Evolutionary conservation across 2,113 vertebrate species (phyloP), one percentile per base, ranked within the genome.

Genomic region (Mystacornis crossleyi): DNA sequence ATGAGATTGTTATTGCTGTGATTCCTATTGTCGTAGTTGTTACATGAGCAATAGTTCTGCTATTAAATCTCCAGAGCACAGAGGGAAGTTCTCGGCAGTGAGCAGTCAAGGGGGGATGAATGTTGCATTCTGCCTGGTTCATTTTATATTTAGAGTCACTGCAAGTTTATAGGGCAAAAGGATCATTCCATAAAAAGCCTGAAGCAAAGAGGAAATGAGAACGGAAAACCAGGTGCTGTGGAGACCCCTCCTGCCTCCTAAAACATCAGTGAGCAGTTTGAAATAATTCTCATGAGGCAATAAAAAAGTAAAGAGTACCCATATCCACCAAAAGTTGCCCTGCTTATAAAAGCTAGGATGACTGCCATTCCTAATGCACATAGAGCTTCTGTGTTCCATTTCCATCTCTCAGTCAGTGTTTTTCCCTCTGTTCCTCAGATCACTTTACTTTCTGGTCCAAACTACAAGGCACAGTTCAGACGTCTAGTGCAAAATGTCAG

Each of bases 191-290:
- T 90, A 70, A 91, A 87, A 90, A 91, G 50, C 38, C 71, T 58
- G 64, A 82, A 91, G 54, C 3, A 1, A 61, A 82, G 47, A 90
- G 92, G 87, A 97, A 97, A 96, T 95, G 91, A 94, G 87, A 96
- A 90, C 1, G 14, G 85, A 94, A 95, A 94, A 53, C 81, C 90
- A 91, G 85, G 74, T 86, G 72, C 80, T 81, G 64, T 25, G 55
- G 60, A 90, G 67, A 81, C 24, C 38, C 16, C 51, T 86, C 64
- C 51, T 83, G 66, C 71, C 86, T 93, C 62, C 64, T 88, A 31
- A 83, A 83, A 93, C 62, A 65, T 90, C 84, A 91, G 42, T 31
- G 38, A 61, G 36, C 0, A 2, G 50, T 65, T 82, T 54, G 60
- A 95, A 96, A 80, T 47, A 34, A 62, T 48, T 88, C 82, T 93